phyloP scores from a whole-genome alignment of 64 coral and sea anemone genomes.

The Exaiptasia diaphana region DNA sequence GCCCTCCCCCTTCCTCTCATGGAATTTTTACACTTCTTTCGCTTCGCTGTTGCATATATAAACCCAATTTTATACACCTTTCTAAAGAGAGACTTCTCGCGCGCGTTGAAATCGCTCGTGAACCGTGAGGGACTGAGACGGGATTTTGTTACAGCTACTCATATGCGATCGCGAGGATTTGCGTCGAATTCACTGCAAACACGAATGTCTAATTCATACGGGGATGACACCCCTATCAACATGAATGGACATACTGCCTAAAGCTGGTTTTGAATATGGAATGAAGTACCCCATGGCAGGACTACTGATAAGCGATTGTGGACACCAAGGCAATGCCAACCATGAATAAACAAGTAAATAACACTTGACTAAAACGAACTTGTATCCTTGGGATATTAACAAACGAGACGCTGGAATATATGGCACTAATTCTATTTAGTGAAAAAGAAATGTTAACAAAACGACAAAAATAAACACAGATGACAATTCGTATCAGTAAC shows the following conservation, averaged over 20 bases:
- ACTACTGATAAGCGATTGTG: no score
- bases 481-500: no score
- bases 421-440: no score
- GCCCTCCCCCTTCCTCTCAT: not conserved
- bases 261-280: no score
- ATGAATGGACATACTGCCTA: not conserved
- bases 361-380: no score
- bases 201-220: conserved; percentile 11
- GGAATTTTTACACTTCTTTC: conserved; percentile 55
- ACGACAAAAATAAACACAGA: no score
- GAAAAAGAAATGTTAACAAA: no score
- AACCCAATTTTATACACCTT: conserved; percentile 91
- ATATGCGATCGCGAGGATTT: not conserved
- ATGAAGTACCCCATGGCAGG: no score
- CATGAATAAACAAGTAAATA: no score
- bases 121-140: conserved; percentile 47
- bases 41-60: conserved; percentile 65
- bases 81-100: conserved; percentile 87
- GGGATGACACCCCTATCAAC: conserved; percentile 13
- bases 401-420: no score
- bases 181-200: not conserved
- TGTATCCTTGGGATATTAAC: no score
- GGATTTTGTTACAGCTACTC: conserved; percentile 33
- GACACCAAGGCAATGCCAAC: no score
- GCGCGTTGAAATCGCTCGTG: conserved; percentile 46